Conservation (phyloP, 2,797 vertebrate species). For the Garrulus glandarius region DNA sequence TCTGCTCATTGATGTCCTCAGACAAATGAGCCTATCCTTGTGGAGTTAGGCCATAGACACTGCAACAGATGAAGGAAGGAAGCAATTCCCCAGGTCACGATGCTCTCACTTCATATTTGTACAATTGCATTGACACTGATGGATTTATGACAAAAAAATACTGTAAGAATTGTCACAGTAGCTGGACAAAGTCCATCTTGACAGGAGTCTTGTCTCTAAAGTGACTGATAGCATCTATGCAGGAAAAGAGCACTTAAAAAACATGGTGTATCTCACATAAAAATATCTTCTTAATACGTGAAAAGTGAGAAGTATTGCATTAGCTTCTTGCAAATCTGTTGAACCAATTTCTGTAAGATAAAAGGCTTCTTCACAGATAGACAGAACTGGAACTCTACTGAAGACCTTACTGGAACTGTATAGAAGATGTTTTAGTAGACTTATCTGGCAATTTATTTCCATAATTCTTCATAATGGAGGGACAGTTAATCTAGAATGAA, state of each 20-base stretch:
- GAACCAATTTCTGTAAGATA: not conserved
- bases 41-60: no score
- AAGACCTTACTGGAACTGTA: not conserved
- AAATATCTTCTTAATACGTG: not conserved
- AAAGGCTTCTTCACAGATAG: not conserved
- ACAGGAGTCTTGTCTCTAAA: not conserved
- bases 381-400: not conserved
- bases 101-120: not conserved
- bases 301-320: not conserved
- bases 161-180: not conserved
- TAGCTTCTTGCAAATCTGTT: not conserved
- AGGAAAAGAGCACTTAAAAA: not conserved
- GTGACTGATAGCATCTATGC: not conserved
- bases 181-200: not conserved
- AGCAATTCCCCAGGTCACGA: not conserved
- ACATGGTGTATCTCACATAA: accelerated
- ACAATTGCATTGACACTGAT: not conserved
- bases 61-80: not conserved
- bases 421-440: not conserved
- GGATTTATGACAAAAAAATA: not conserved
- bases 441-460: not conserved
- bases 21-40: not conserved
- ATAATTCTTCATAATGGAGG: not conserved
- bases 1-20: not conserved
- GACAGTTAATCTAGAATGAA: not conserved